Conservation (phyloP, 2,888 invertebrate species). For the Eilema griseolum region DNA sequence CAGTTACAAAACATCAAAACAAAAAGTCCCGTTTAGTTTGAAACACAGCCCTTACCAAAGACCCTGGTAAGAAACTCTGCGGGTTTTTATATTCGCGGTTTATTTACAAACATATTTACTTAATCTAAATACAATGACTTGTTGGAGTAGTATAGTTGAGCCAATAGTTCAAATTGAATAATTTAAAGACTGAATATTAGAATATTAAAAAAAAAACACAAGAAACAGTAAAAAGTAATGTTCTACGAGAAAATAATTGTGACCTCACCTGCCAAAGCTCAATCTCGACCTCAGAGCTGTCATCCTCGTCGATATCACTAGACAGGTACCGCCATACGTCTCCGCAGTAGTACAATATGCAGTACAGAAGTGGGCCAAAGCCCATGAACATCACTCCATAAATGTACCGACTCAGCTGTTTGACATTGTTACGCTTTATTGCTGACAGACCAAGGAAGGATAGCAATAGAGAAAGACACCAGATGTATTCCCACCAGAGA, state of each 20-base stretch:
- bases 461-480: conserved; percentile 94
- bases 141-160: too few relatives aligned
- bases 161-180: too few relatives aligned
- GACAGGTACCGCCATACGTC: conserved; percentile 93
- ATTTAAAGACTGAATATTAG: too few relatives aligned
- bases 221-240: too few relatives aligned
- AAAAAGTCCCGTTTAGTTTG: too few relatives aligned
- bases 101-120: too few relatives aligned
- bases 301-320: conserved; percentile 85
- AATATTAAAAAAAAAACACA: too few relatives aligned
- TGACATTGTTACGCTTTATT: conserved; percentile 93
- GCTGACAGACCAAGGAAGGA: conserved; percentile 95
- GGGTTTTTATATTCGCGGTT: too few relatives aligned
- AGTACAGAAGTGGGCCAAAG: conserved; percentile 93
- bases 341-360: conserved; percentile 92
- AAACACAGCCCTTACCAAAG: too few relatives aligned
- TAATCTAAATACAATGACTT: too few relatives aligned
- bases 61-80: too few relatives aligned
- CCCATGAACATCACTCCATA: conserved; percentile 90
- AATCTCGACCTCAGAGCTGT: conserved; percentile 86
- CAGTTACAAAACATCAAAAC: too few relatives aligned
- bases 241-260: background rate
- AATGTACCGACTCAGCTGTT: conserved; percentile 92
- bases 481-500: conserved; percentile 97
- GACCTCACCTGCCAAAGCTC: conserved; percentile 93